Evolutionary conservation across 2,888 invertebrate species (phyloP), one percentile per base, ranked within the genome.

Genomic region (Blera fallax): DNA sequence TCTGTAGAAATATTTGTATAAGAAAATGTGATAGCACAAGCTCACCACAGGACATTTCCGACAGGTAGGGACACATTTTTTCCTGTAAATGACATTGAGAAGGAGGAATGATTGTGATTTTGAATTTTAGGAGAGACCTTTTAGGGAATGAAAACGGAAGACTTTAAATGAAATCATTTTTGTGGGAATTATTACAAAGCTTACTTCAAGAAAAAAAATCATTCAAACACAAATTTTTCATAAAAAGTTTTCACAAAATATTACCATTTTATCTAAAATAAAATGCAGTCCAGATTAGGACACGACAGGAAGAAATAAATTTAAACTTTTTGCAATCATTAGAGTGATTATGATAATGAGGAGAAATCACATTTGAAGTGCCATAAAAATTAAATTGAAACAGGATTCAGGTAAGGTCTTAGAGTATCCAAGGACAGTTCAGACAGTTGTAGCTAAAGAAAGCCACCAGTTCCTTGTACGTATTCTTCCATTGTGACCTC

Each of bases 11-110:
- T 73, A 27, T 24, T 79, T 73, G 56, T 32, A 60, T 52, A 14
- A 27, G 5, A 18, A 79, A 79, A 62, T 54, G 62, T 72, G 65
- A 67, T 64, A 67, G 67, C 65, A 65, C 43, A 58, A 70, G 56
- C 40, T 60, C 72, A 73, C 72, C 52, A 34, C n/a, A 67, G 72
- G 72, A 54, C 60, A 45, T 62, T 37, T 62, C 37, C 65, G 78
- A 67, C 65, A 78, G 72, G 60, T 65, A 60, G 29, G 37, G 54
- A 45, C 43, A 58, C 52, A n/a, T 45, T 62, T 64, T 34, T 18
- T 69, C 10, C 69, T 78, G 69, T 14, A 62, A 69, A 69, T 70
- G 77, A 78, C 77, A 62, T 69, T 78, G 52, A 76, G 58, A 32
- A 40, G 58, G 48, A 65, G 8, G n/a, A 67, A 67, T 58, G 45